Conservation (phyloP, 2,797 vertebrate genomes). For the Pagetopsis macropterus region DNA sequence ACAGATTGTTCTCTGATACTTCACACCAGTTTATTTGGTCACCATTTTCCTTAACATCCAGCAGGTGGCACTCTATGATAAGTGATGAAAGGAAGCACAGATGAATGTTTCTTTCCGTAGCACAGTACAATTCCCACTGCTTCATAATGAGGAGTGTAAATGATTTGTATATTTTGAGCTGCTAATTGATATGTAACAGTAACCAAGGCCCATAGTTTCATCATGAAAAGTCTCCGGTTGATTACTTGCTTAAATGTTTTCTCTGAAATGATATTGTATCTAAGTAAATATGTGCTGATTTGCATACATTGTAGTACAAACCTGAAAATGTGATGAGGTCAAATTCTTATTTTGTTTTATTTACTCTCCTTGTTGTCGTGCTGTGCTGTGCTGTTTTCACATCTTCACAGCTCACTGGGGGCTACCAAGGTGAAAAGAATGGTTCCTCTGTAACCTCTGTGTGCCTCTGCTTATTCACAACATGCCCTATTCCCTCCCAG, state of each 20-base stretch:
- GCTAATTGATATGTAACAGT: conserved; percentile 9
- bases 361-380: not conserved
- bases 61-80: conserved; percentile 70
- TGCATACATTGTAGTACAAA: too few species aligned
- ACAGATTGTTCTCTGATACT: not conserved
- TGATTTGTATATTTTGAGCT: conserved; percentile 2
- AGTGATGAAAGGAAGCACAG: conserved; percentile 33
- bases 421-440: conserved; percentile 60
- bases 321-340: too few species aligned
- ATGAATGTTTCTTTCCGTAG: conserved; percentile 6
- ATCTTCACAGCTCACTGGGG: conserved; percentile 22
- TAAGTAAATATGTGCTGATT: too few species aligned
- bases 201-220: not conserved
- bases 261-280: too few species aligned
- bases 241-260: too few species aligned
- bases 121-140: not conserved
- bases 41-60: conserved; percentile 32
- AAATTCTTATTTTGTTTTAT: too few species aligned
- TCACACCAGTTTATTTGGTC: not conserved
- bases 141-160: conserved; percentile 6
- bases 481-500: conserved; percentile 29
- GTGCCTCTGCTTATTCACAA: conserved; percentile 50
- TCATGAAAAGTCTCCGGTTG: too few species aligned
- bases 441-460: conserved; percentile 60
- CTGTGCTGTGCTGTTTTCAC: conserved; percentile 12